A percentile compares a stretch with the other conserved stretches of the same genome.
Evolutionary conservation across 2,113 vertebrate genomes (phyloP).

Genomic region (Coptodon rendalli): DNA sequence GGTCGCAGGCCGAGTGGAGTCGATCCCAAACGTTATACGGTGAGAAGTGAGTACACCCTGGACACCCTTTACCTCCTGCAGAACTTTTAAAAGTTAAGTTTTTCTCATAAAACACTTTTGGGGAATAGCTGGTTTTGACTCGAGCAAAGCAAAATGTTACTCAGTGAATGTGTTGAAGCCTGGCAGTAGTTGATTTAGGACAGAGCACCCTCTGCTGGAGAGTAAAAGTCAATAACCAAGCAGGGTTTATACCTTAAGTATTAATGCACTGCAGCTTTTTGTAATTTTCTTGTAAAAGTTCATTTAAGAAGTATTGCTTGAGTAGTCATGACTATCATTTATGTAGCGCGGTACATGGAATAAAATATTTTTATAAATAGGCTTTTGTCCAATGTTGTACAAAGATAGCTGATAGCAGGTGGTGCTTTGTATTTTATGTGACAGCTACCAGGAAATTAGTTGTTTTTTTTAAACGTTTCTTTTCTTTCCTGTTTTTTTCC

Average conservation of each 20-base stretch:
- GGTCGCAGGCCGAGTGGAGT: not conserved
- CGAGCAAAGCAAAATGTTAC: not conserved
- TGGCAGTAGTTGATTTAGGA: not conserved
- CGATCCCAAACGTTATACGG: accelerated
- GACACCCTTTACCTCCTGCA: not conserved
- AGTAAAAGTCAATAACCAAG: not conserved
- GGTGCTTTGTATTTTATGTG: not conserved
- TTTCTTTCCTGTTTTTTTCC: not conserved
- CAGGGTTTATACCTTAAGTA: not conserved
- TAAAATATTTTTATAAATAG: not conserved
- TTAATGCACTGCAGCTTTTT: not conserved
- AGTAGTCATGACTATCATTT: not conserved
- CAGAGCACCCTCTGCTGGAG: constrained; percentile 58
- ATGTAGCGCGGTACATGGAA: not conserved
- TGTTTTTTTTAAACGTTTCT: not conserved
- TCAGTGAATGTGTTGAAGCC: not conserved
- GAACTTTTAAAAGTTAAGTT: too few relatives aligned
- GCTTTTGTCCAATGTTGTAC: not conserved
- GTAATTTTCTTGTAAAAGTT: not conserved
- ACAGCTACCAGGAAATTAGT: not conserved
- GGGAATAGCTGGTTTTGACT: not conserved
- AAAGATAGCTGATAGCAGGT: not conserved
- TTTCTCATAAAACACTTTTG: not conserved
- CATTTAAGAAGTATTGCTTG: not conserved
- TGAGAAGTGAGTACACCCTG: not conserved